A percentile compares a stretch with the other conserved stretches of the same genome.
These are phyloP conservation scores for Chloropsis hardwickii DNA, from an alignment of 2,113 vertebrate species.

Conservation along the genomic window DNA sequence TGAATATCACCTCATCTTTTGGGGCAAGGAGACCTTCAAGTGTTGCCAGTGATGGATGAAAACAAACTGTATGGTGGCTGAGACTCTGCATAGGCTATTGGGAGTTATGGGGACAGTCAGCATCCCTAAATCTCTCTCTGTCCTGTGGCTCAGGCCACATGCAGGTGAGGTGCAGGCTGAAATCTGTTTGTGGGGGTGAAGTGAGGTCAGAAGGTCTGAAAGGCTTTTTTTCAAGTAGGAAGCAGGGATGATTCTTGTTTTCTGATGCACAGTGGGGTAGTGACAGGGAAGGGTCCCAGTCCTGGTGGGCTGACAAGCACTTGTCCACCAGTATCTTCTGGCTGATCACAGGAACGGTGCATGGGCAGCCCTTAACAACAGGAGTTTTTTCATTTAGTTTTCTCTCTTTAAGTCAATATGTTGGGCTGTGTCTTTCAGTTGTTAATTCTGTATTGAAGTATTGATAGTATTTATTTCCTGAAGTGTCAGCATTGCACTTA, in stretches of 20 bases:
- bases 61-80: fast-evolving
- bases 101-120: not conserved
- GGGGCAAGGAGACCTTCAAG: not conserved
- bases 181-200: not conserved
- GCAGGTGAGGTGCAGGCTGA: fast-evolving
- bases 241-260: not conserved
- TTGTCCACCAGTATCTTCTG: not conserved
- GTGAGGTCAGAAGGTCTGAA: not conserved
- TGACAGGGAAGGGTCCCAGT: not conserved
- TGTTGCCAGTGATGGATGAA: not conserved
- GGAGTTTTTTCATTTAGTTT: fast-evolving
- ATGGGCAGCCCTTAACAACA: not conserved
- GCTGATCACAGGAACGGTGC: not conserved
- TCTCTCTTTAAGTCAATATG: not conserved
- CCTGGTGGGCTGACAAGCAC: not conserved
- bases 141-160: fast-evolving
- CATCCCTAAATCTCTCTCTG: not conserved
- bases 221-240: not conserved
- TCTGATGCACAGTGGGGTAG: not conserved
- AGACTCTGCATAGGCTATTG: not conserved
- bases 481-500: not conserved
- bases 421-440: not conserved
- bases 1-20: not conserved
- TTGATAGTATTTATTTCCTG: not conserved
- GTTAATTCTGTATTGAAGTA: not conserved